A percentile compares a stretch with the other conserved stretches of the same genome.
These are phyloP conservation scores for Pachyramphus minor DNA, from an alignment of 2,113 vertebrate genomes.

Conservation along the genomic window DNA sequence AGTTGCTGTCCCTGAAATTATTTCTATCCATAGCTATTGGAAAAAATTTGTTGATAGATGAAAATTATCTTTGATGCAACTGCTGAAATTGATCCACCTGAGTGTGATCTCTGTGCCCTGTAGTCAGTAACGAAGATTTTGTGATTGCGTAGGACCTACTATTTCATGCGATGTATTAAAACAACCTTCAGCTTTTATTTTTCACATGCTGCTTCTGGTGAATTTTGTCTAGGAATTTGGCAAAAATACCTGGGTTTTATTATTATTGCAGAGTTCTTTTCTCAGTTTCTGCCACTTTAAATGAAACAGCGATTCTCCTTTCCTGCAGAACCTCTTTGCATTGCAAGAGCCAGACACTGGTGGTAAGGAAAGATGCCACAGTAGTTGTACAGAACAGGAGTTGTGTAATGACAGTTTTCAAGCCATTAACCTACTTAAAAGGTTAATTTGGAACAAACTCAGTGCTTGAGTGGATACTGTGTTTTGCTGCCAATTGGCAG, in stretches of 20 bases:
- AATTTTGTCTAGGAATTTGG: neutral
- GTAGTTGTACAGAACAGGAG: constrained; percentile 32
- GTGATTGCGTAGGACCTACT: neutral
- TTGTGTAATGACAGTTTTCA: constrained; percentile 58
- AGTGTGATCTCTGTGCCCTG: neutral
- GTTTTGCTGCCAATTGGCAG: constrained; percentile 58
- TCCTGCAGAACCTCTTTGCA: neutral
- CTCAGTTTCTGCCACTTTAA: neutral
- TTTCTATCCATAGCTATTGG: neutral
- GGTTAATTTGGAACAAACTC: constrained; percentile 62
- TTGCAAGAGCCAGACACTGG: neutral
- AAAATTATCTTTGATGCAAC: neutral
- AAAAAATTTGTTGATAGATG: neutral
- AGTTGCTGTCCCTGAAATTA: neutral
- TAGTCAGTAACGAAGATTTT: neutral
- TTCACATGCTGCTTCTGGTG: neutral
- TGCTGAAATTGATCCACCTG: neutral
- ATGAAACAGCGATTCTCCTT: neutral
- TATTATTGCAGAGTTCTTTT: neutral
- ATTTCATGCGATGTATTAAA: neutral
- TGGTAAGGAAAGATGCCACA: constrained; percentile 16
- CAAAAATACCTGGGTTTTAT: neutral
- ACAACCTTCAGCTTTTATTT: neutral
- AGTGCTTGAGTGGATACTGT: neutral
- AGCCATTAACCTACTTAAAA: constrained; percentile 65